A percentile compares a stretch with the other conserved stretches of the same genome.
phyloP scores from a whole-genome alignment of 2,797 vertebrate genomes.

The Pagetopsis macropterus region DNA sequence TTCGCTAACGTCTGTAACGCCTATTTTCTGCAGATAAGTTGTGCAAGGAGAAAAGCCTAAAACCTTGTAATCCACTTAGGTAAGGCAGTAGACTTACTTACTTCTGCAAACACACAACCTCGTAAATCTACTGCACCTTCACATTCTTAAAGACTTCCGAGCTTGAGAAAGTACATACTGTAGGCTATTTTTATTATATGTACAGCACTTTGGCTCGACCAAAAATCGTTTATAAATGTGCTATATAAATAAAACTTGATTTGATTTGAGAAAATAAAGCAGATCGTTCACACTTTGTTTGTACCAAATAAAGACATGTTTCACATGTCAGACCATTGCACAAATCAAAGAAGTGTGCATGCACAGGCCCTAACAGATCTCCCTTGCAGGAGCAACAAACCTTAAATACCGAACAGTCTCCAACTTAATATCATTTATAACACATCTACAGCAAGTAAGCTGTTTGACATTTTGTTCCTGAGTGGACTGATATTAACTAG shows the following conservation, averaged over 20 bases:
- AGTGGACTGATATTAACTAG: conserved; percentile 27
- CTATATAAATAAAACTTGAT: too few species aligned
- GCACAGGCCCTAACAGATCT: conserved; percentile 60
- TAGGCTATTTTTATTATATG: too few species aligned
- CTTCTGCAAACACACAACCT: conserved; percentile 78
- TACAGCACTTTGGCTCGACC: too few species aligned
- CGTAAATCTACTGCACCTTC: conserved; percentile 73
- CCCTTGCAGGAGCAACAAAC: conserved; percentile 40
- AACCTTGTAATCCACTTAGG: conserved; percentile 84
- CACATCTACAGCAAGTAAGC: conserved; percentile 45
- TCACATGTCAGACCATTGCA: conserved; percentile 62
- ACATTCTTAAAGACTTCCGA: conserved; percentile 55
- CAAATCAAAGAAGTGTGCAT: conserved; percentile 47
- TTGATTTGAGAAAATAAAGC: conserved; percentile 35
- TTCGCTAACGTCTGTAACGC: conserved; percentile 77
- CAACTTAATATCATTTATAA: conserved; percentile 42
- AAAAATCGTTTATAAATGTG: too few species aligned
- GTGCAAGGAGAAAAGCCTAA: conserved; percentile 83
- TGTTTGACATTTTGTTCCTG: conserved; percentile 39
- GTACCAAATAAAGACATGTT: conserved; percentile 63
- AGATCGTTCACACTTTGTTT: conserved; percentile 53
- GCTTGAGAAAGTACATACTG: conserved; percentile 32
- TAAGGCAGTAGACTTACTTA: conserved; percentile 79
- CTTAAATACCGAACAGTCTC: conserved; percentile 42
- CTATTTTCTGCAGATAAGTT: conserved; percentile 82